phyloP scores from a whole-genome alignment of 2,888 invertebrate genomes.

The Leucoma salicis region DNA sequence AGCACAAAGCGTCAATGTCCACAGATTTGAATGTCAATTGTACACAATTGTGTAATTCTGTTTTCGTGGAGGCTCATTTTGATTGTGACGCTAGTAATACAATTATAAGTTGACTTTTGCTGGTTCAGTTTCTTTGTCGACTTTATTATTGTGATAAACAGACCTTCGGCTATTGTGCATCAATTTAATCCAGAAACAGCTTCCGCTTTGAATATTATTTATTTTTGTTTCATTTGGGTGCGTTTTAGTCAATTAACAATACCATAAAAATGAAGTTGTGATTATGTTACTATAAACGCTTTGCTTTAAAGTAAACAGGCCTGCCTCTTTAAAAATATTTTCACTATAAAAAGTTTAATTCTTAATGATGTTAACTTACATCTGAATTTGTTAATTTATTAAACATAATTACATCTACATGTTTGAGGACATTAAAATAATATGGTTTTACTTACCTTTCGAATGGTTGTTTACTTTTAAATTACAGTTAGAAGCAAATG shows the following conservation, averaged over 20 bases:
- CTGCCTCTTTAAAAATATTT: too few species aligned
- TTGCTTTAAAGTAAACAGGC: too few species aligned
- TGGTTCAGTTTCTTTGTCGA: slow-evolving; percentile 63
- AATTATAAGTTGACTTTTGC: slow-evolving; percentile 75
- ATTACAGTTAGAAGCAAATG: background rate
- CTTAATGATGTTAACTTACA: too few species aligned
- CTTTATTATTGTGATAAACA: slow-evolving; percentile 74
- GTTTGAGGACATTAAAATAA: too few species aligned
- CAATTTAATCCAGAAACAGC: slow-evolving; percentile 59
- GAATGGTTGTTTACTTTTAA: background rate
- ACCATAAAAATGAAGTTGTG: slow-evolving; percentile 23
- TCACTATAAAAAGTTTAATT: too few species aligned
- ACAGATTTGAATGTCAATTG: slow-evolving; percentile 82
- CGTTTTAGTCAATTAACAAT: slow-evolving; percentile 35
- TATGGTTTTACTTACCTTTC: too few species aligned
- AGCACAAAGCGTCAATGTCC: slow-evolving; percentile 78
- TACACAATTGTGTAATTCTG: slow-evolving; percentile 79
- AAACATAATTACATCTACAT: too few species aligned
- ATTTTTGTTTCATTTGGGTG: slow-evolving; percentile 32
- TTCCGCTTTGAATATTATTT: slow-evolving; percentile 57
- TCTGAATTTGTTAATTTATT: too few species aligned
- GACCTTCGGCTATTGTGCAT: slow-evolving; percentile 61
- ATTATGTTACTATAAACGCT: too few species aligned
- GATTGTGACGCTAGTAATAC: slow-evolving; percentile 72
- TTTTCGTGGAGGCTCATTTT: slow-evolving; percentile 78